Evolutionary conservation across 1,140 invertebrate species (phyloP), one percentile per base, ranked within the genome.

Genomic region (Tenebrio molitor): DNA sequence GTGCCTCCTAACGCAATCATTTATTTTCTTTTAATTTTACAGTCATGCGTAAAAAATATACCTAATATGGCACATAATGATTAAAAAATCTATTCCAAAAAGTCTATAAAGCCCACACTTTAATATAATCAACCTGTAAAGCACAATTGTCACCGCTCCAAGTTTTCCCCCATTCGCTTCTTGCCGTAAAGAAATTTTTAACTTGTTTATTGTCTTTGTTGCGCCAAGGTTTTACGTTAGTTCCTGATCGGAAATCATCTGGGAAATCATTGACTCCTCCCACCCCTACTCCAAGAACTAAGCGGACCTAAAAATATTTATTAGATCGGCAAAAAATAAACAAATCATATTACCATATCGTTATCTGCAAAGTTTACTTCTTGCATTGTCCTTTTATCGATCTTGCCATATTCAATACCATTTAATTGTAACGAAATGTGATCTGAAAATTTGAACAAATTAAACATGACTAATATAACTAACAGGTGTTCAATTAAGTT

Each of bases 221-320:
- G 44, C 1, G 73, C 76, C 78, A 81, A 10, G 79, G 79, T 72
- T 80, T 79, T 2, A 7, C 10, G 17, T 17, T 33, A 12, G 34
- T 64, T 19, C 70, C 68, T 1, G 78, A 77, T 58, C 34, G 72
- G 42, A 33, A 76, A 21, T 42, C 65, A 42, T 81, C 73, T 10
- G 79, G 79, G 58, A 81, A 81, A 46, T 76, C 73, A 33, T 44
- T 68, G 5, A 71, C 33, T 14, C 79, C 79, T 41, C 78, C 79
- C 7, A 77, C 78, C 58, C 74, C 79, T 8, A 80, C 72, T 0
- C 79, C 79, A 14, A 81, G 12, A 10, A 74, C 73, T 16, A 80
- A 34, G 5, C 65, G 71, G 19, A 72, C 71, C 79, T 80, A 46
- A 14, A 12, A 19, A 50, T n/a, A 21, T 1, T 7, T 8, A 23